A percentile compares a stretch with the other conserved stretches of the same genome.
Evolutionary conservation across 30 jellyfish, hydroid and myxozoan genomes (phyloP).

Genomic region (Turritopsis dohrnii): DNA sequence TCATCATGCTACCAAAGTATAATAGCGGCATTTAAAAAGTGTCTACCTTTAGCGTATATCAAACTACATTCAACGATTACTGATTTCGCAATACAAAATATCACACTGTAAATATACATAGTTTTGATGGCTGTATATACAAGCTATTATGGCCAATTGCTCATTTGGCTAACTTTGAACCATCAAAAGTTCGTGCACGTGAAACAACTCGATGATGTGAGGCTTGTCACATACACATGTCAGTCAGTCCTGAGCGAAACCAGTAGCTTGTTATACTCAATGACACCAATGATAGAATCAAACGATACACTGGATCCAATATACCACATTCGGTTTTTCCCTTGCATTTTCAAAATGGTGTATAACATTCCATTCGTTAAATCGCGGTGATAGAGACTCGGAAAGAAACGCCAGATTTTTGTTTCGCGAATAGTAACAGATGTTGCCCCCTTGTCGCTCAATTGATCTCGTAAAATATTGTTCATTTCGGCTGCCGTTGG

Average conservation of each 20-base stretch:
- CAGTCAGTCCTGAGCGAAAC: not conserved
- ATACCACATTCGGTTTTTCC: constrained; percentile 52
- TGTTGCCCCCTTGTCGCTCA: not conserved
- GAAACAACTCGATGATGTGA: too few species aligned
- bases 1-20: too few species aligned
- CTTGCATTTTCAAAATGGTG: constrained; percentile 58
- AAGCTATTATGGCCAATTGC: too few species aligned
- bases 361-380: constrained; percentile 38
- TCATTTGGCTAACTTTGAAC: too few species aligned
- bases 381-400: constrained; percentile 33
- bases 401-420: constrained; percentile 57
- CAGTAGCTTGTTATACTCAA: constrained; percentile 55
- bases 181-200: too few species aligned
- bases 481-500: constrained; percentile 29
- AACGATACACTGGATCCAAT: constrained; percentile 64
- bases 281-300: constrained; percentile 59
- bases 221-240: too few species aligned
- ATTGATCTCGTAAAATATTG: not conserved
- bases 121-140: too few species aligned
- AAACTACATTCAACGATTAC: too few species aligned
- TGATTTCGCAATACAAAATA: too few species aligned
- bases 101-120: too few species aligned
- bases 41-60: too few species aligned
- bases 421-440: constrained; percentile 1
- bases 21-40: too few species aligned